Evolutionary conservation across 2,888 invertebrate genomes (phyloP), one percentile per base, ranked within the genome.

Genomic region (Brenthis ino): DNA sequence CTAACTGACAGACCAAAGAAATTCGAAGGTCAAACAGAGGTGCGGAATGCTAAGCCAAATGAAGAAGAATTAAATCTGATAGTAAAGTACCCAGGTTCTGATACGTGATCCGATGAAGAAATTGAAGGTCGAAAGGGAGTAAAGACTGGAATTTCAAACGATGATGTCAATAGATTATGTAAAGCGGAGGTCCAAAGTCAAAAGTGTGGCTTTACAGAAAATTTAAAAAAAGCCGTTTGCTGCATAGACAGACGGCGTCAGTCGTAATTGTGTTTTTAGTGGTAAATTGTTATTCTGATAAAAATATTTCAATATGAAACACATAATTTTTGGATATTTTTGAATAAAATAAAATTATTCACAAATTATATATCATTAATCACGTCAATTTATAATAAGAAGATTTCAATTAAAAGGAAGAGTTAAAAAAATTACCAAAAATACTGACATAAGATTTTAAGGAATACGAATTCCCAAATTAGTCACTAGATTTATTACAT

Each of bases 31-130:
- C 80, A 80, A 66, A 87, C 87, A 3, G 89, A 91, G 79, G 84
- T 87, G 11, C 83, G 89, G 56, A 79, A 78, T 61, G 84, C 83
- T 14, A 89, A 87, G 71, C 88, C 86, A 1, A 84, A 81, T 54
- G 89, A 93, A 54, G 93, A 92, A 70, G 93, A 93, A 77, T 79
- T 93, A 77, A 89, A 93, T 80, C 82, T 93, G 75, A 93, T 93
- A 68, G 91, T 90, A 57, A 93, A 89, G 75, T 93, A 93, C 64
- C 91, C 88, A 53, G 87, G 88, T 67, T 82, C 92, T 79, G 92
- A 93, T 81, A 93, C 93, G 89, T 93, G 93, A 93, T 93, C 93
- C 93, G 92, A 91, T 70, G 91, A 88, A 74, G 83, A 84, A 69
- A 64, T 77, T 61, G 82, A 79, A 65, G 83, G 80, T 74, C 82